Conservation (phyloP, 2,113 vertebrate species). For the Chaetodon trifascialis region DNA sequence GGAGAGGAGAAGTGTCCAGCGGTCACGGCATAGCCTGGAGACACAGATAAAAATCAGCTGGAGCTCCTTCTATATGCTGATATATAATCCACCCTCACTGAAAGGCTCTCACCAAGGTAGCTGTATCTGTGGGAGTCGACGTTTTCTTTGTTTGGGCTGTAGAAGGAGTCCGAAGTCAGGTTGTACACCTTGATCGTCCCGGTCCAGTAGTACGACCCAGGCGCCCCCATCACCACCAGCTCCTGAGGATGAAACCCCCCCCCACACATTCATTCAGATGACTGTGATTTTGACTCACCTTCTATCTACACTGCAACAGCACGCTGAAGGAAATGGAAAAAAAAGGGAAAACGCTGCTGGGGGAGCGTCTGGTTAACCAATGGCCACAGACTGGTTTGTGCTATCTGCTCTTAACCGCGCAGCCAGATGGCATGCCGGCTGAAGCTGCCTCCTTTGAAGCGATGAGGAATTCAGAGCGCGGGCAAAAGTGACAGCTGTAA, state of each 20-base stretch:
- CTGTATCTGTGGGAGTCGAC: constrained; percentile 92
- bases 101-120: constrained; percentile 90
- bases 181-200: constrained; percentile 98
- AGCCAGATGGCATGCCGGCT: constrained; percentile 46
- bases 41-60: constrained; percentile 30
- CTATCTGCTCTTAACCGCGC: constrained; percentile 74
- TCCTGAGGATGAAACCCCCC: constrained; percentile 83
- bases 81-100: background rate
- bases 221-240: constrained; percentile 97
- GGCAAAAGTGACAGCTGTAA: constrained; percentile 46
- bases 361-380: constrained; percentile 77
- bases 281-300: constrained; percentile 5
- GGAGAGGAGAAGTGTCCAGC: constrained; percentile 95
- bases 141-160: constrained; percentile 89
- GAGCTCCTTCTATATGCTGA: background rate
- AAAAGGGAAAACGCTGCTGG: constrained; percentile 36
- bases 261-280: constrained; percentile 27
- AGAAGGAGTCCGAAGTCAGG: constrained; percentile 91
- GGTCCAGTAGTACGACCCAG: constrained; percentile 98
- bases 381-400: constrained; percentile 75
- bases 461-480: constrained; percentile 46
- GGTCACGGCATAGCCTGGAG: constrained; percentile 93
- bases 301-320: background rate
- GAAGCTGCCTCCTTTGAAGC: constrained; percentile 64
- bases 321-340: background rate